Evolutionary conservation across 30 jellyfish, hydroid and myxozoan genomes (phyloP).

Genomic region (Aurelia coerulea): DNA sequence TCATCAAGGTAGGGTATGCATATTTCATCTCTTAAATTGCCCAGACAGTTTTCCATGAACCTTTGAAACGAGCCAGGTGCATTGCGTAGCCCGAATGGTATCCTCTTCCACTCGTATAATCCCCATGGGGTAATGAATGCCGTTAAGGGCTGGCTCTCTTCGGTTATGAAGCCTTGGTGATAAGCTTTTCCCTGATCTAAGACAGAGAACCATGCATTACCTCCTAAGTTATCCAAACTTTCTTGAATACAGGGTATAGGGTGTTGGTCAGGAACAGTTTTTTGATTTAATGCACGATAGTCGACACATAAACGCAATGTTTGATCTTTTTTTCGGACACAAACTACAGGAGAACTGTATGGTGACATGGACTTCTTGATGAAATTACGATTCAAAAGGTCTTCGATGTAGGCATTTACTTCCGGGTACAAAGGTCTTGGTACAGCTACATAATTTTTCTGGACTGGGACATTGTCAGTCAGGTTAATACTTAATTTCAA

Average conservation of each 20-base stretch:
- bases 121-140: constrained; percentile 79
- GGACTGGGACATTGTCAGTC: constrained; percentile 43
- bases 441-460: constrained; percentile 29
- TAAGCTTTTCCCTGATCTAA: neutral
- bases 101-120: constrained; percentile 51
- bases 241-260: constrained; percentile 41
- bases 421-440: constrained; percentile 43
- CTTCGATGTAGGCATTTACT: constrained; percentile 49
- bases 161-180: neutral
- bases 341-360: constrained; percentile 52
- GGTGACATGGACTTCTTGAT: constrained; percentile 35
- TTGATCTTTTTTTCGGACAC: constrained; percentile 47
- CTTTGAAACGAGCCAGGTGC: constrained; percentile 79
- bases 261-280: constrained; percentile 58
- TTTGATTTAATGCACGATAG: constrained; percentile 23
- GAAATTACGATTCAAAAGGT: constrained; percentile 20
- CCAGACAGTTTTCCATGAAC: constrained; percentile 54
- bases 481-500: constrained; percentile 27
- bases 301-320: constrained; percentile 38
- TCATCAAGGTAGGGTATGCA: constrained; percentile 17
- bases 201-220: constrained; percentile 48
- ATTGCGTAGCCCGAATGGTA: constrained; percentile 54
- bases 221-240: constrained; percentile 20
- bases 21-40: constrained; percentile 26
- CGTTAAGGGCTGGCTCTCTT: constrained; percentile 24